Evolutionary conservation across 1,140 invertebrate genomes (phyloP), one percentile per base, ranked within the genome.

Genomic region (Vanessa tameamea): DNA sequence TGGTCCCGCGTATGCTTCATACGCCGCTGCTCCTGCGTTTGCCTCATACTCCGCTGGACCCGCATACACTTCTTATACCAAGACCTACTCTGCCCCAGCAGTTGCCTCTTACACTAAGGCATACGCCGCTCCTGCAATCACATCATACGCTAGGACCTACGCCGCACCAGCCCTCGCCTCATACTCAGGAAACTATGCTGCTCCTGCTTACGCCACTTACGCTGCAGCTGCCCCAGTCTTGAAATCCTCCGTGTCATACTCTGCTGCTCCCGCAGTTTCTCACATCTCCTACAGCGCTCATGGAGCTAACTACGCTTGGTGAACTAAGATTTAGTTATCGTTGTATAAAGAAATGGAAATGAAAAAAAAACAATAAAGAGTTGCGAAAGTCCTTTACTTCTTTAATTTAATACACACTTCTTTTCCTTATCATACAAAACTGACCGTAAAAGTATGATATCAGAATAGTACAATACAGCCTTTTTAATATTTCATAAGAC

Each of bases 241-340:
- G 50, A 76, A 78, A 47, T 83, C 83, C 57, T 77, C 82, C 48
- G 16, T 81, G 55, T 73, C 82, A n/a, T 84, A 85, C 82, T 84
- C 85, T 16, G 81, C 84, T 15, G 84, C 84, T 13, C 85, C 85
- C 26, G 82, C 81, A 23, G 80, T 86, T 14, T 85, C 85, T 64
- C 82, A 87, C 75, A 82, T 85, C 31, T 72, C 85, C 14, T 87
- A 85, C 79, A 82, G 73, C 72, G 83, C 79, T 23, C 78, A 80
- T 51, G 79, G 79, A 23, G 77, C 76, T 47, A 78, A 86, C 76
- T 86, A 85, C 76, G 85, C 80, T 76, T 83, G 86, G 87, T 82
- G 78, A 80, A 78, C 59, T 75, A 64, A 76, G 55, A 66, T 11
- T 37, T 48, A 23, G 11, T 64, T 72, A 37, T 72, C n/a, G 59